A percentile compares a stretch with the other conserved stretches of the same genome.
Evolutionary conservation across 1,140 invertebrate genomes (phyloP).

Genomic region (Sesamia nonagrioides): DNA sequence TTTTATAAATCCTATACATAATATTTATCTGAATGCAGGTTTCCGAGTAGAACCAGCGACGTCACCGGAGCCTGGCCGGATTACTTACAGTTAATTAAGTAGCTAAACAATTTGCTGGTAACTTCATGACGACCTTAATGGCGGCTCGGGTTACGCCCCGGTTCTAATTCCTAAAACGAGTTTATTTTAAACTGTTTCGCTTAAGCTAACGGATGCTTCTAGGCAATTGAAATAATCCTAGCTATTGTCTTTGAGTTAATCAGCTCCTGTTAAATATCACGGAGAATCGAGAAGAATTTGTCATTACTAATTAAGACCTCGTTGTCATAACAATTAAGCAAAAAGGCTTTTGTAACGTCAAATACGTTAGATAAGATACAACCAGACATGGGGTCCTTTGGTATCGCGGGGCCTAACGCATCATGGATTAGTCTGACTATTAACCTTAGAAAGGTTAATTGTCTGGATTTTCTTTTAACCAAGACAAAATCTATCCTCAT

Average conservation of each 20-base stretch:
- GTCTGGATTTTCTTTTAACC: too few relatives aligned
- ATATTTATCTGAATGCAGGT: neutral
- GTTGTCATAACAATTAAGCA: too few relatives aligned
- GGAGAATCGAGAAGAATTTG: neutral
- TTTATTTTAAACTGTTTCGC: constrained; percentile 20
- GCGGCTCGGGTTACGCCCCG: neutral
- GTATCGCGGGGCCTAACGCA: too few relatives aligned
- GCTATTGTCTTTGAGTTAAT: neutral
- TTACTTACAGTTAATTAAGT: constrained; percentile 28
- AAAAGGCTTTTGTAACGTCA: too few relatives aligned
- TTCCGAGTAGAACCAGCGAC: neutral
- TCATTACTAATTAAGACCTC: too few relatives aligned
- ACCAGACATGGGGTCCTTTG: too few relatives aligned
- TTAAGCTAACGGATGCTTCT: neutral
- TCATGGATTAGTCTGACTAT: too few relatives aligned
- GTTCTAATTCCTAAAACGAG: neutral
- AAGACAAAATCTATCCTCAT: too few relatives aligned
- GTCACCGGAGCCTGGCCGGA: neutral
- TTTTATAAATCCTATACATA: neutral
- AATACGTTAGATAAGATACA: too few relatives aligned
- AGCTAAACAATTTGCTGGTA: constrained; percentile 27
- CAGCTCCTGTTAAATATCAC: neutral
- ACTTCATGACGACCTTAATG: neutral
- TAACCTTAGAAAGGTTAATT: too few relatives aligned
- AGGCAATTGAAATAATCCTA: neutral